A percentile compares a stretch with the other conserved stretches of the same genome.
These are phyloP conservation scores for Darwinula stevensoni DNA, from an alignment of 2,888 invertebrate genomes.

Conservation along the genomic window DNA sequence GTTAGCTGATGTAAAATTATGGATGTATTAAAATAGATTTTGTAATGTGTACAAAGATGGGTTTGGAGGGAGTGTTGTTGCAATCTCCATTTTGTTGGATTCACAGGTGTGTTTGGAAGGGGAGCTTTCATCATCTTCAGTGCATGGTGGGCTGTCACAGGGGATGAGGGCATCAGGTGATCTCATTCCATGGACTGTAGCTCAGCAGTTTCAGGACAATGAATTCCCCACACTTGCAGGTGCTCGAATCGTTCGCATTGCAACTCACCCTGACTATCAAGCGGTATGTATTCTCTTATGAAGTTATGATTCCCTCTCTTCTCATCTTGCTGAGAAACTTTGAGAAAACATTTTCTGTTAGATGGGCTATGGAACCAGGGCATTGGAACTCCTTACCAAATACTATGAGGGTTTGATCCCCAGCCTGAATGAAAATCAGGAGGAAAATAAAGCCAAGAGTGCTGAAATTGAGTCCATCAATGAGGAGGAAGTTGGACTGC, in stretches of 20 bases:
- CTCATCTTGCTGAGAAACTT: background rate
- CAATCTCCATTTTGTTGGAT: conserved; percentile 5
- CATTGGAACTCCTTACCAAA: conserved; percentile 46
- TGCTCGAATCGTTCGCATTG: conserved; percentile 74
- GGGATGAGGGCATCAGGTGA: conserved; percentile 84
- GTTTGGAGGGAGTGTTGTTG: background rate
- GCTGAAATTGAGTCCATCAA: conserved; percentile 22
- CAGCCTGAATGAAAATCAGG: conserved; percentile 28
- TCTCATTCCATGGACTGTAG: conserved; percentile 92
- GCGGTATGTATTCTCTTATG: conserved; percentile 23
- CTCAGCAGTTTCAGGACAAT: conserved; percentile 78
- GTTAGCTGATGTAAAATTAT: too few relatives aligned
- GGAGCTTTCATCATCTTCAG: conserved; percentile 28
- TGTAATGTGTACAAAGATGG: too few relatives aligned
- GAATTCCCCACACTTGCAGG: conserved; percentile 73
- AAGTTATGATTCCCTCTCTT: too few relatives aligned
- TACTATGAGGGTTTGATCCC: conserved; percentile 63
- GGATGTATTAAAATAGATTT: too few relatives aligned
- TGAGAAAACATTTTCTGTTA: conserved; percentile 16
- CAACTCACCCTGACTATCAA: conserved; percentile 93
- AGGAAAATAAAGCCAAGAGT: conserved; percentile 7
- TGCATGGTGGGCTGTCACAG: conserved; percentile 44
- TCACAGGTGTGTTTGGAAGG: conserved; percentile 30
- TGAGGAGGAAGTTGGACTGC: conserved; percentile 26
- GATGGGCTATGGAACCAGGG: conserved; percentile 90